Evolutionary conservation across 2,797 vertebrate species (phyloP).

Genomic region (Cryptoprocta ferox): DNA sequence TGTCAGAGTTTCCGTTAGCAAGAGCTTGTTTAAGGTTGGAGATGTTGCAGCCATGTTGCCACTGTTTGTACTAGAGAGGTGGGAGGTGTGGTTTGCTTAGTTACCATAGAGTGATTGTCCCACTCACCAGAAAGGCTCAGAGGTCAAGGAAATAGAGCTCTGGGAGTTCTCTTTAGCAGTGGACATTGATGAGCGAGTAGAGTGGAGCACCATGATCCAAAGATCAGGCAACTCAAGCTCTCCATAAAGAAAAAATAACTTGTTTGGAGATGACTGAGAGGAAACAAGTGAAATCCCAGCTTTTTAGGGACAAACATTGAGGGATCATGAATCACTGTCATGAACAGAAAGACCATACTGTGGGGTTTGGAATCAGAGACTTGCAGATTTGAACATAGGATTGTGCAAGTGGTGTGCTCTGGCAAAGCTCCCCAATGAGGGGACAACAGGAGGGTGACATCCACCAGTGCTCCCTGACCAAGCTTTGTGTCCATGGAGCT

Average conservation of each 20-base stretch:
- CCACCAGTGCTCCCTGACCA: not conserved
- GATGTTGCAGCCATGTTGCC: conserved; percentile 72
- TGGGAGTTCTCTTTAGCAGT: not conserved
- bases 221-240: not conserved
- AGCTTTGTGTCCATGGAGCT: not conserved
- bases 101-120: not conserved
- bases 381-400: not conserved
- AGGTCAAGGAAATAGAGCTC: not conserved
- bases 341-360: not conserved
- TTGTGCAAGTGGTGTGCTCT: not conserved
- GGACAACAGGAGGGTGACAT: not conserved
- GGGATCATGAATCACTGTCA: not conserved
- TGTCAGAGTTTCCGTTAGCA: conserved; percentile 79
- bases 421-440: not conserved
- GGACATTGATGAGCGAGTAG: not conserved
- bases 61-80: conserved; percentile 58
- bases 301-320: not conserved
- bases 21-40: conserved; percentile 71
- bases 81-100: conserved; percentile 22
- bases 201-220: not conserved
- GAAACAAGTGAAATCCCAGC: not conserved
- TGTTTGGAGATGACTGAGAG: not conserved
- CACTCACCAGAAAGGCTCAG: not conserved
- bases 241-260: not conserved
- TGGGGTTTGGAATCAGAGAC: not conserved